These are phyloP conservation scores for Lepeophtheirus nordmannii DNA, from an alignment of 2,888 invertebrate species.

Conservation along the genomic window DNA sequence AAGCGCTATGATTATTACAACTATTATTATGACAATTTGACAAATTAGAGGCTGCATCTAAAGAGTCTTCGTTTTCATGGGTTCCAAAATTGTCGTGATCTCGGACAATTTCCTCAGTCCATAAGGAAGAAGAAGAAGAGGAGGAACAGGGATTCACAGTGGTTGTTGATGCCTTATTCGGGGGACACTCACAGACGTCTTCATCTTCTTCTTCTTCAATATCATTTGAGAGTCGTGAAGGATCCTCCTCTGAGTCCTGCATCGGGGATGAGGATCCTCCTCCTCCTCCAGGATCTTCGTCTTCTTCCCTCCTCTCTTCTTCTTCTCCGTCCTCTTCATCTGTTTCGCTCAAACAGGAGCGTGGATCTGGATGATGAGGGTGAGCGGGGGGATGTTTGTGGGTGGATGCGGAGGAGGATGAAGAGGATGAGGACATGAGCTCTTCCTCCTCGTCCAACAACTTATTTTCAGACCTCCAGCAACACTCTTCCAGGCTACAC, in stretches of 20 bases:
- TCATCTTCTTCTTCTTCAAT: neutral
- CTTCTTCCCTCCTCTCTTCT: neutral
- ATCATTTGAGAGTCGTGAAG: neutral
- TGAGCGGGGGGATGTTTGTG: neutral
- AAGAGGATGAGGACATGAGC: neutral
- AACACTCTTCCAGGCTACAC: constrained; percentile 23
- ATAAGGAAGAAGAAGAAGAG: neutral
- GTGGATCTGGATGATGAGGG: neutral
- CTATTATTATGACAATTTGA: neutral
- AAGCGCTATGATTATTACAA: neutral
- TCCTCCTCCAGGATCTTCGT: neutral
- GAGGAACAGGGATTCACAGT: neutral
- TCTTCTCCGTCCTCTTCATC: neutral
- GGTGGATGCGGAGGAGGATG: neutral
- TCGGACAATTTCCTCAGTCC: constrained; percentile 15
- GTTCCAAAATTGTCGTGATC: constrained; percentile 24
- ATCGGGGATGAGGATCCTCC: neutral
- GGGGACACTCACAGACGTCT: neutral
- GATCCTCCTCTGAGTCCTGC: neutral
- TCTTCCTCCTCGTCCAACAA: constrained; percentile 2
- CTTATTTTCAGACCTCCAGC: neutral
- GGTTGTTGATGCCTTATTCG: neutral
- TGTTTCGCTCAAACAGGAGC: neutral
- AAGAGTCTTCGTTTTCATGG: constrained; percentile 23
- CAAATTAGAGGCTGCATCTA: constrained; percentile 11